Evolutionary conservation across 2,113 vertebrate genomes (phyloP), one percentile per base, ranked within the genome.

Genomic region (Meriones unguiculatus): DNA sequence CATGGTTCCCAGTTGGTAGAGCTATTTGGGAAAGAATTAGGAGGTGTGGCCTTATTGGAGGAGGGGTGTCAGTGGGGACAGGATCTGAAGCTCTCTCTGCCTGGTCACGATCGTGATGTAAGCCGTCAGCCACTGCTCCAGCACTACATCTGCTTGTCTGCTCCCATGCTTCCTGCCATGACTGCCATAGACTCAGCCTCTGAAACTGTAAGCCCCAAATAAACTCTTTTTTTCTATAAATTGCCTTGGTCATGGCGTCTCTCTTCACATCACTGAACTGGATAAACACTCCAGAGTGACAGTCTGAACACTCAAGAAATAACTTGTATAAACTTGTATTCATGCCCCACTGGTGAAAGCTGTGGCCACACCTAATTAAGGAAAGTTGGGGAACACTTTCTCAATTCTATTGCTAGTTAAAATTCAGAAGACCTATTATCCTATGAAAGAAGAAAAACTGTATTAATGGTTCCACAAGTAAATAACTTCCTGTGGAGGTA

Each of bases 381-480:
- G 24, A 46, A 81, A 15, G 8, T 32, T 92, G n/a, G 67, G 69
- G 81, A 89, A 82, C 64, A 7, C 38, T 22, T 50, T 57, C 50
- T 92, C 81, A 67, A 86, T 86, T 91, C 59, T 70, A 70, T 22
- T 3, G 2, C 88, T 20, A 91, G 73, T 4, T 93, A 62, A 96
- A 93, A 93, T 91, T 70, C 38, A 87, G 14, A 8, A 9, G 25
- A 80, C 91, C 28, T 17, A 17, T 62, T 81, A 82, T 17, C 62
- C 17, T 6, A 10, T 62, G 20, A 92, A 38, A 75, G 20, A 89
- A 81, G 72, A 94, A 5, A 22, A 65, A 70, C 24, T 2, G 24
- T n/a, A 10, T 73, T 73, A 28, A 76, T 28, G 24, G 24, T 38
- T 50, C 41, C 75, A 50, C 4, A 5, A 24, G 75, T 76, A 76